Evolutionary conservation across 2,888 invertebrate species (phyloP).

Genomic region (Atrina japonica): DNA sequence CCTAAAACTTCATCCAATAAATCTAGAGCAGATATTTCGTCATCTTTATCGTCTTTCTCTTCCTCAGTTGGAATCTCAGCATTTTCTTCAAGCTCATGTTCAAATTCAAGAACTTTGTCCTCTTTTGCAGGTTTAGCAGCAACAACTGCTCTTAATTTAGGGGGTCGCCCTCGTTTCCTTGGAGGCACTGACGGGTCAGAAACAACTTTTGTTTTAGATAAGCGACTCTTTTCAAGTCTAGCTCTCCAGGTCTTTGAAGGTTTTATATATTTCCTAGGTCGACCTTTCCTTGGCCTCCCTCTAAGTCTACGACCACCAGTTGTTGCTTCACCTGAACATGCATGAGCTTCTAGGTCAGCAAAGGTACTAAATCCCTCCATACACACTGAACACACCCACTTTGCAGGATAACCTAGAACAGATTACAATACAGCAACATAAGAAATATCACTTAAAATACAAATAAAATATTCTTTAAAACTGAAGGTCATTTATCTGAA

Average conservation of each 20-base stretch:
- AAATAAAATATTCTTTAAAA: too few species aligned
- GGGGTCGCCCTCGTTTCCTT: constrained; percentile 46
- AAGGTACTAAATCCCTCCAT: constrained; percentile 43
- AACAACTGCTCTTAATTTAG: constrained; percentile 25
- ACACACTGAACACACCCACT: constrained; percentile 50
- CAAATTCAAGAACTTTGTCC: constrained; percentile 24
- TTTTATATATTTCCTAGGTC: constrained; percentile 63
- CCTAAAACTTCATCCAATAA: constrained; percentile 36
- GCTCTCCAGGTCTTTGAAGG: constrained; percentile 67
- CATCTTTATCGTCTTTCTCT: constrained; percentile 48
- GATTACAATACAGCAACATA: too few species aligned
- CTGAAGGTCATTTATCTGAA: too few species aligned
- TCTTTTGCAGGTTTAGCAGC: constrained; percentile 14
- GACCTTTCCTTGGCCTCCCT: constrained; percentile 56
- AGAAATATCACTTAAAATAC: too few species aligned
- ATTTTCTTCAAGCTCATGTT: constrained; percentile 29
- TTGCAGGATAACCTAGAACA: constrained; percentile 35
- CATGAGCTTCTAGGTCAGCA: constrained; percentile 57
- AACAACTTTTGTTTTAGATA: constrained; percentile 46
- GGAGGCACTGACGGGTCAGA: constrained; percentile 31
- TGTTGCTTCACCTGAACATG: constrained; percentile 52
- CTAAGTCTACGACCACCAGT: constrained; percentile 30
- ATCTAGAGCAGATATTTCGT: constrained; percentile 37
- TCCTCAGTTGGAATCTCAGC: constrained; percentile 25
- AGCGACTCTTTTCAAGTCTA: constrained; percentile 57